phyloP scores from a whole-genome alignment of 1,140 invertebrate species.

The Thaumetopoea pityocampa region DNA sequence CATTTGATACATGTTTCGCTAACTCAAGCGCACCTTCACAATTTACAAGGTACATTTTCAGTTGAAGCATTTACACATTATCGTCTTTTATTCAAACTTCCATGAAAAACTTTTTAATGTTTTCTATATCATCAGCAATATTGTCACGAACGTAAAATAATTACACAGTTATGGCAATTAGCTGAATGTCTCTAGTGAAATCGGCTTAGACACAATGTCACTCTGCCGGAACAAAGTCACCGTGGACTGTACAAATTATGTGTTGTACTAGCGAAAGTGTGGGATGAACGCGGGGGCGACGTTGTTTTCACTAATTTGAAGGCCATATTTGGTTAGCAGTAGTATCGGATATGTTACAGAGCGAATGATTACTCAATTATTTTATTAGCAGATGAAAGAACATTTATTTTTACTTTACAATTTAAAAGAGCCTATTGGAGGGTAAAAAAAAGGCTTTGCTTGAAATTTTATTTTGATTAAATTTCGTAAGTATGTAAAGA shows the following conservation, averaged over 20 bases:
- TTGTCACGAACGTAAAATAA: conserved; percentile 1
- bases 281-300: conserved; percentile 27
- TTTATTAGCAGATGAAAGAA: too few relatives aligned
- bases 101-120: neutral
- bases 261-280: conserved; percentile 20
- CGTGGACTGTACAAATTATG: conserved; percentile 25
- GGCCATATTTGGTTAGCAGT: neutral
- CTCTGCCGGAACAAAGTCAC: conserved; percentile 7
- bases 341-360: neutral
- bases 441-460: too few relatives aligned
- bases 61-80: too few relatives aligned
- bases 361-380: too few relatives aligned
- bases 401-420: too few relatives aligned
- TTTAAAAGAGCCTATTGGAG: too few relatives aligned
- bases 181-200: conserved; percentile 9
- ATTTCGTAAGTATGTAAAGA: too few relatives aligned
- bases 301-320: conserved; percentile 37
- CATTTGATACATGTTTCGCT: too few relatives aligned
- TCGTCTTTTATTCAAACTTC: too few relatives aligned
- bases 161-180: conserved; percentile 8
- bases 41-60: too few relatives aligned
- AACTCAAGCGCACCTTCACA: too few relatives aligned
- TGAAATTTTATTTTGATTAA: too few relatives aligned
- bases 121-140: neutral
- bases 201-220: neutral